Conservation (phyloP, 2,888 invertebrate genomes). For the Pterobdella sp. region DNA sequence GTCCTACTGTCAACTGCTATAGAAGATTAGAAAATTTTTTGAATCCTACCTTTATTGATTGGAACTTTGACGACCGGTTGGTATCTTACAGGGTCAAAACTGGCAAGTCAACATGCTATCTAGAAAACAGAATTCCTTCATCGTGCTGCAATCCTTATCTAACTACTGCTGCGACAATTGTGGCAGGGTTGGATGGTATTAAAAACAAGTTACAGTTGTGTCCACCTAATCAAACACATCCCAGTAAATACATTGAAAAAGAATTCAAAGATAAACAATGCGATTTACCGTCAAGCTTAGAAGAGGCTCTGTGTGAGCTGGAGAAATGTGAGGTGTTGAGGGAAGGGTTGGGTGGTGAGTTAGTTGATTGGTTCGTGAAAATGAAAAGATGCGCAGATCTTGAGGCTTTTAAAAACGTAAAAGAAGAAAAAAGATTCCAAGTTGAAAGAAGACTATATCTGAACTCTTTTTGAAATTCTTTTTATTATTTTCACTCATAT, state of each 20-base stretch:
- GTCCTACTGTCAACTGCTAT: conserved; percentile 39
- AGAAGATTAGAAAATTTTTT: conserved; percentile 31
- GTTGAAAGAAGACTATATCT: conserved; percentile 11
- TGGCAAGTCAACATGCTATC: conserved; percentile 24
- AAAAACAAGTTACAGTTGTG: conserved; percentile 25
- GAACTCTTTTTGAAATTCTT: background rate
- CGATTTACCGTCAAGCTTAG: conserved; percentile 29
- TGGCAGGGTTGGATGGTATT: conserved; percentile 37
- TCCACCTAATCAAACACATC: background rate
- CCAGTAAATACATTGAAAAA: background rate
- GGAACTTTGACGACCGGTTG: conserved; percentile 36
- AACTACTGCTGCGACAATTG: conserved; percentile 35
- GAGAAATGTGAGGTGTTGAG: conserved; percentile 31
- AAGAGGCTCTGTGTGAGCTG: conserved; percentile 34
- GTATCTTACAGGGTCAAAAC: conserved; percentile 33
- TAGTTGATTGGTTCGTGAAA: conserved; percentile 35
- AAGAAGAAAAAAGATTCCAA: background rate
- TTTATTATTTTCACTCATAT: too few species aligned
- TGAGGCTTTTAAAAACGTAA: background rate
- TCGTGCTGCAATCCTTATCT: conserved; percentile 35
- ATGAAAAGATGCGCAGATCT: conserved; percentile 29
- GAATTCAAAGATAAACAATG: conserved; percentile 20
- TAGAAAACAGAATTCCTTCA: conserved; percentile 36
- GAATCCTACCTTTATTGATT: conserved; percentile 32
- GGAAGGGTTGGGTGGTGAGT: conserved; percentile 33